Base-by-base conservation (phyloP, 2,888 invertebrate genomes). In the Eilema sororculum region DNA sequence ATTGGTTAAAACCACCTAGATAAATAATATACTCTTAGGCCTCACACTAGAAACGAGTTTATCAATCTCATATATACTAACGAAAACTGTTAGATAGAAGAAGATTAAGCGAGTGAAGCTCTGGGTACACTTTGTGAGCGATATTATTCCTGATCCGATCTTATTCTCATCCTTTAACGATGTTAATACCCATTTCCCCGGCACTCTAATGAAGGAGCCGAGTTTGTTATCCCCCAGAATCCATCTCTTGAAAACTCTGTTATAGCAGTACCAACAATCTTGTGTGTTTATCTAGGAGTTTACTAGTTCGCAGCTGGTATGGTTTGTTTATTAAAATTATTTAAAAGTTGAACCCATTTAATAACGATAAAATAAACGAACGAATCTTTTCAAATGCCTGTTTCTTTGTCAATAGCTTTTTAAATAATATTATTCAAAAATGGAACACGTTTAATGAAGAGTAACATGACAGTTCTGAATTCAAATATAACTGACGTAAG, bases 111-210 rank as follows among this genome's bases (percentile, higher is more conserved):
- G 22, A 59, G n/a, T 25, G 33, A 56, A 52, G 30, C 56, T 41
- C 20, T 33, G 46, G 20, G 24, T 59, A 57, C 33, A 52, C 56
- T 67, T 67, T 57, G 25, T 41, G 65, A 62, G 65, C 16, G 30
- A 56, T 58, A 68, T 72, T 68, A 72, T 33, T 57, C 30, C 33
- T 68, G 65, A 71, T 67, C 65, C 56, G 60, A 68, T 72, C 68
- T 68, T 65, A 22, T 60, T 67, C 37, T 65, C 63, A 70, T 67
- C 37, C 67, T 66, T 66, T 67, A 71, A 71, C 64, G 60, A 67
- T 62, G 71, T 72, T 72, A 68, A 65, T 72, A 65, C 57, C 68
- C 65, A 68, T 65, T 72, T 72, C 68, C 72, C 68, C 57, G 65
- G 65, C 24, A 72, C 56, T 46, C 65, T 67, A 71, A 65, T 67